Base-by-base conservation (phyloP, 2,797 vertebrate genomes). In the Etheostoma nigrum region DNA sequence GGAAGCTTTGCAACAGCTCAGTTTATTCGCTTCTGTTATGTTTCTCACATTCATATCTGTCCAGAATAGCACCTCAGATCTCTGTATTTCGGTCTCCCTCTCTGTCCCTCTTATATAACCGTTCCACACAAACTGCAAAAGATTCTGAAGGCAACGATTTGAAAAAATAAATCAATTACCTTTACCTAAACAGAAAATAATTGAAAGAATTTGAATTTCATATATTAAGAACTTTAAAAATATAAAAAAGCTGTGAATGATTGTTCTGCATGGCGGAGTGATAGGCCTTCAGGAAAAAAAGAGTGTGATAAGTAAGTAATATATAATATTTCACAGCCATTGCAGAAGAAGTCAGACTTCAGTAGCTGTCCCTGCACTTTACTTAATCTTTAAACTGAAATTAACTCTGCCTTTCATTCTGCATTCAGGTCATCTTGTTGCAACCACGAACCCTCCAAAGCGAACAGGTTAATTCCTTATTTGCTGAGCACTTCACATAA, bases 31-130 rank as follows among this genome's bases (percentile, higher is more conserved):
- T 83, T 53, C 73, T 85, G 74, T 79, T 89, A 79, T 79, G 68
- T 89, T 90, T 91, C 83, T 86, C 91, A 91, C 89, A 90, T 90
- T 87, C 82, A 72, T 88, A 86, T 89, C 86, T 87, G 86, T 85
- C 86, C 82, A 88, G 88, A 92, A 92, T 88, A 89, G 85, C 86
- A 84, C 75, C 87, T 66, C 72, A 87, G 73, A 84, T 86, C 68
- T 72, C 67, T 85, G 84, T 81, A 79, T 89, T 86, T 77, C 76
- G 47, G 52, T 74, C 81, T 80, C 66, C 59, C 61, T 84, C 69
- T 72, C 54, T 52, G 76, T 74, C 63, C 44, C 54, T 78, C 82
- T 90, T 91, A 86, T 70, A 47, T 91, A 92, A 92, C 85, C 65
- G 81, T 85, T 87, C 84, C 30, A 70, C 65, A 64, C 74, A 51